Evolutionary conservation across 2,888 invertebrate genomes (phyloP).

Genomic region (Aporophyla lueneburgensis): DNA sequence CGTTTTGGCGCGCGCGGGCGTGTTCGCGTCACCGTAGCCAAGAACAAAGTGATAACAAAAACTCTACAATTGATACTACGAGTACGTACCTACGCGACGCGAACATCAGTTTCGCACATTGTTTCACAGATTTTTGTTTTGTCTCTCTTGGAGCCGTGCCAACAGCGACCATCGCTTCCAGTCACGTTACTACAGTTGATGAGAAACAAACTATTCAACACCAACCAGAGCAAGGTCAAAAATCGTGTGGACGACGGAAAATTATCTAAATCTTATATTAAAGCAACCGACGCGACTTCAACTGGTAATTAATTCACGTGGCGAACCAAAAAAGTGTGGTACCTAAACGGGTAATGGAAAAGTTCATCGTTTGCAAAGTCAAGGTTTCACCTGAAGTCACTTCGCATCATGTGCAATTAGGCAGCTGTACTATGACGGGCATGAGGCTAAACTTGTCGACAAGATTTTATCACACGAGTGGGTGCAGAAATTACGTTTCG

Average conservation of each 20-base stretch:
- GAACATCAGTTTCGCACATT: conserved; percentile 74
- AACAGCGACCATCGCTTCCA: conserved; percentile 75
- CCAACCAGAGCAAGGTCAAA: conserved; percentile 76
- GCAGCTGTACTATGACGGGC: conserved; percentile 11
- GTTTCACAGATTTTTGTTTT: conserved; percentile 79
- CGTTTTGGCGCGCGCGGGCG: conserved; percentile 81
- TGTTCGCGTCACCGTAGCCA: conserved; percentile 82
- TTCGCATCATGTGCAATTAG: conserved; percentile 40
- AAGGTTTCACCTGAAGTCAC: conserved; percentile 42
- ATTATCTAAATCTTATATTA: conserved; percentile 53
- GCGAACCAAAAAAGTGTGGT: conserved; percentile 36
- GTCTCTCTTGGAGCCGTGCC: conserved; percentile 80
- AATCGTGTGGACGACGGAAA: conserved; percentile 67
- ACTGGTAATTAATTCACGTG: conserved; percentile 37
- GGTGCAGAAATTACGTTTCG: conserved; percentile 34
- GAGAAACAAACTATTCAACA: conserved; percentile 74
- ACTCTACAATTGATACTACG: conserved; percentile 82
- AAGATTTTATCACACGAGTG: conserved; percentile 49
- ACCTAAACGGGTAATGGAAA: conserved; percentile 56
- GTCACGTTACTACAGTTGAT: conserved; percentile 75
- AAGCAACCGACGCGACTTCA: conserved; percentile 13
- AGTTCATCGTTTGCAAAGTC: conserved; percentile 46
- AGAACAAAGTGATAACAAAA: conserved; percentile 88
- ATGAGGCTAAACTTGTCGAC: conserved; percentile 27
- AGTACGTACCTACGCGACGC: conserved; percentile 73